These are phyloP conservation scores for Tragulus kanchil DNA, from an alignment of 2,113 vertebrate species.

Conservation along the genomic window DNA sequence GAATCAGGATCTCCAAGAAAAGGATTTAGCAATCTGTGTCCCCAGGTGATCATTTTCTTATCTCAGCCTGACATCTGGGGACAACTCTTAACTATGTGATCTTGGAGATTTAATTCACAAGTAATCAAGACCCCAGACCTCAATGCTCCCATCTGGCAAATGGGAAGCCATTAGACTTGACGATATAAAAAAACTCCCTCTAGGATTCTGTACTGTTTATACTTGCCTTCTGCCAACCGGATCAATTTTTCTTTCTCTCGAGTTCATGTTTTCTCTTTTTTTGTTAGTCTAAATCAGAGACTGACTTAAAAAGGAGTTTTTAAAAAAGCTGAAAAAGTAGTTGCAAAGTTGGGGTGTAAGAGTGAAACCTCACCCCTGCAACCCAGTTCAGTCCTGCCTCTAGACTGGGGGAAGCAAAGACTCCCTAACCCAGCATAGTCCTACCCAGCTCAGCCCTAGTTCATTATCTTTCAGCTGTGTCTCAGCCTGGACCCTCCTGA, in stretches of 20 bases:
- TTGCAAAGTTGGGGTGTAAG: neutral
- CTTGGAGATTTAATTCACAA: neutral
- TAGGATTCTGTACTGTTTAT: slow-evolving; percentile 5
- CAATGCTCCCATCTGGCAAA: slow-evolving; percentile 7
- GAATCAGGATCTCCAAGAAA: neutral
- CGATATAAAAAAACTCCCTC: neutral
- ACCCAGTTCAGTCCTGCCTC: neutral
- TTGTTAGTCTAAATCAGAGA: neutral
- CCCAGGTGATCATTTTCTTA: neutral
- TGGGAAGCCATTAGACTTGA: neutral
- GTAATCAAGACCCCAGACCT: neutral
- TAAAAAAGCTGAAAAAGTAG: neutral
- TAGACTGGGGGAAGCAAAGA: neutral
- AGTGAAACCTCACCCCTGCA: neutral
- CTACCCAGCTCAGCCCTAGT: neutral
- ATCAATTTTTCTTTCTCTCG: neutral
- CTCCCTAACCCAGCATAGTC: neutral
- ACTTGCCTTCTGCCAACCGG: neutral
- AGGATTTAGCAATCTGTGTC: neutral
- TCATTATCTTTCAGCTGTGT: neutral
- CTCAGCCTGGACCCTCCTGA: neutral
- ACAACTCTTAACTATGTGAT: neutral
- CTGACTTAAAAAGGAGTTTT: neutral
- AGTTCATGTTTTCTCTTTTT: neutral
- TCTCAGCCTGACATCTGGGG: neutral